Evolutionary conservation across 2,888 invertebrate species (phyloP).

Genomic region (Hesperia comma): DNA sequence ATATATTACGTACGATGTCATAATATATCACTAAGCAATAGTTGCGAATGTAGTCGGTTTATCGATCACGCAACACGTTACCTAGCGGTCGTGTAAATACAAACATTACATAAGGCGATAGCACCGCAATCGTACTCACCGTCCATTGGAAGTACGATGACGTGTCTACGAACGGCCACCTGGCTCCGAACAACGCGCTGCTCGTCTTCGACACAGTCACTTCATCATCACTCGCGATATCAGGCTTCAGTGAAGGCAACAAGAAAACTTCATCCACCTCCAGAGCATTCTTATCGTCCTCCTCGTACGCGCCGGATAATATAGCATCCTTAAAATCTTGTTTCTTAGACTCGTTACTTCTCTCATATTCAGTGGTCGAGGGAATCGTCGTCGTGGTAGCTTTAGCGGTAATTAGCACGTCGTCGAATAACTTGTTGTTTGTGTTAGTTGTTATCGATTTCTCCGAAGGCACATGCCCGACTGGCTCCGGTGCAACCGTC

Average conservation of each 20-base stretch:
- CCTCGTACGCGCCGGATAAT: constrained; percentile 76
- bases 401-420: constrained; percentile 71
- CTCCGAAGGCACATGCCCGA: constrained; percentile 58
- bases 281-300: constrained; percentile 75
- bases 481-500: constrained; percentile 67
- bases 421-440: constrained; percentile 66
- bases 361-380: constrained; percentile 57
- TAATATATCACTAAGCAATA: constrained; percentile 40
- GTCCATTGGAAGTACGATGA: constrained; percentile 88
- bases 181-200: constrained; percentile 84
- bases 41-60: constrained; percentile 34
- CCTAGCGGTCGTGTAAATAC: constrained; percentile 46
- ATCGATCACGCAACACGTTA: constrained; percentile 43
- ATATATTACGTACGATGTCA: constrained; percentile 32
- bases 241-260: constrained; percentile 71
- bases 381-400: constrained; percentile 56
- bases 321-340: constrained; percentile 74
- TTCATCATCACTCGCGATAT: constrained; percentile 67
- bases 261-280: constrained; percentile 79
- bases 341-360: constrained; percentile 62
- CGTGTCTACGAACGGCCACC: constrained; percentile 87
- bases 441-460: constrained; percentile 59
- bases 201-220: constrained; percentile 72
- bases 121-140: constrained; percentile 70
- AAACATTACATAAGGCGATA: constrained; percentile 47